phyloP scores from a whole-genome alignment of 2,797 vertebrate genomes.

The Mormyrops boulengeri region DNA sequence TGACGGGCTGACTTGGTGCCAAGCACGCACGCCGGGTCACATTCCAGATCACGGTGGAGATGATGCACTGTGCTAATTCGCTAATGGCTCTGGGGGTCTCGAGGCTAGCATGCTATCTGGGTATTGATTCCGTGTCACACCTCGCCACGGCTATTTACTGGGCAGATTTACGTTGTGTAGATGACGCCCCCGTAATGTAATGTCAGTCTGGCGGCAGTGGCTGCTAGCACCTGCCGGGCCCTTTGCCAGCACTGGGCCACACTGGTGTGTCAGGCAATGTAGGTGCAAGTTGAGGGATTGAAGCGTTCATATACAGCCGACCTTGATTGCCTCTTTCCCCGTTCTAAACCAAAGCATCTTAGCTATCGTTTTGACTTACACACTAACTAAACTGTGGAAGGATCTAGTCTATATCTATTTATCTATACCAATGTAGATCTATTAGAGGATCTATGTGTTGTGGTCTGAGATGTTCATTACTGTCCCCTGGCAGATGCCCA shows the following conservation, averaged over 20 bases:
- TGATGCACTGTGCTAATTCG: not conserved
- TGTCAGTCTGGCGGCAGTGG: not conserved
- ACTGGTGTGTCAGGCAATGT: not conserved
- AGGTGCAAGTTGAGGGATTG: not conserved
- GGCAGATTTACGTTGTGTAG: not conserved
- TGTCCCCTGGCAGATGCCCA: not conserved
- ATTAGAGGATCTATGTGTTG: not conserved
- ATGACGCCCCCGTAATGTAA: not conserved
- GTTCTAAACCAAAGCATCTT: slow-evolving; percentile 36
- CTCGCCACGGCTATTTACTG: not conserved
- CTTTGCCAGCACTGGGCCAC: not conserved
- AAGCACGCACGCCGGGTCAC: not conserved
- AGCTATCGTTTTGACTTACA: not conserved
- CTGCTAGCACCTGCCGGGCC: not conserved
- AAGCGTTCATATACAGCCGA: not conserved
- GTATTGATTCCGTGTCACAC: not conserved
- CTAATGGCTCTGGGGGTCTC: not conserved
- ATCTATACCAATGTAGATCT: not conserved
- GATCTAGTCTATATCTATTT: not conserved
- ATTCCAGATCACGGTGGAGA: not conserved
- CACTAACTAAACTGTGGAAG: not conserved
- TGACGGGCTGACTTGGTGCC: not conserved
- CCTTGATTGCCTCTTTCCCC: slow-evolving; percentile 42
- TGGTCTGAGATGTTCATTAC: not conserved
- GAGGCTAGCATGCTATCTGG: not conserved